Percentiles rank a stretch among this genome's conserved stretches.
These are phyloP conservation scores for Planococcus citri DNA, from an alignment of 1,140 invertebrate species.

Conservation along the genomic window DNA sequence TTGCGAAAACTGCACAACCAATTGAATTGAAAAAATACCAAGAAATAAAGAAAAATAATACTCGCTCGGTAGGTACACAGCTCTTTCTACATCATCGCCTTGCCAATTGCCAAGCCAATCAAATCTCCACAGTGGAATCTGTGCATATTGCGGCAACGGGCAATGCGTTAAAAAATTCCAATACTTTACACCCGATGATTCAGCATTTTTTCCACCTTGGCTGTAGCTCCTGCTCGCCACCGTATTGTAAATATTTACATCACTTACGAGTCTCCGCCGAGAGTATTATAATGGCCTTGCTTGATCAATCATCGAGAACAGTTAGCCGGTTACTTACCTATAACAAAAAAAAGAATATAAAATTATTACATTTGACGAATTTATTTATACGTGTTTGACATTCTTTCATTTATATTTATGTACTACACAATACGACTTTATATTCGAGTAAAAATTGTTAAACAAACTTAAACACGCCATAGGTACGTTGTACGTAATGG, in stretches of 20 bases:
- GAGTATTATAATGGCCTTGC: not conserved
- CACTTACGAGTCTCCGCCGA: not conserved
- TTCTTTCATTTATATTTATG: no score
- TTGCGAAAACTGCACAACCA: not conserved
- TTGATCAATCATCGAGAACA: conserved; percentile 2
- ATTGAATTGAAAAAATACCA: no score
- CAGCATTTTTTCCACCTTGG: not conserved
- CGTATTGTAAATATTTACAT: not conserved
- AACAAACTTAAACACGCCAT: no score
- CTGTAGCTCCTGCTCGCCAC: no score
- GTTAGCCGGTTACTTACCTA: not conserved
- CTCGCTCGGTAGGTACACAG: no score
- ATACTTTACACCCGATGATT: not conserved
- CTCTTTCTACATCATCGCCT: not conserved
- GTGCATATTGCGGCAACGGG: not conserved
- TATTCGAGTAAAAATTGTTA: no score
- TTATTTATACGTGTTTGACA: not conserved
- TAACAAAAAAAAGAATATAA: not conserved
- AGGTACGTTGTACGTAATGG: no score
- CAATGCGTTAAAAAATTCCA: not conserved
- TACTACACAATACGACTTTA: no score
- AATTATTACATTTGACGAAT: not conserved
- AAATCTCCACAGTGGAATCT: not conserved
- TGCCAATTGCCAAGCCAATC: not conserved
- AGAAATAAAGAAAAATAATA: no score